These are phyloP conservation scores for Drosophila dives DNA, from an alignment of 2,888 invertebrate species.

Conservation along the genomic window DNA sequence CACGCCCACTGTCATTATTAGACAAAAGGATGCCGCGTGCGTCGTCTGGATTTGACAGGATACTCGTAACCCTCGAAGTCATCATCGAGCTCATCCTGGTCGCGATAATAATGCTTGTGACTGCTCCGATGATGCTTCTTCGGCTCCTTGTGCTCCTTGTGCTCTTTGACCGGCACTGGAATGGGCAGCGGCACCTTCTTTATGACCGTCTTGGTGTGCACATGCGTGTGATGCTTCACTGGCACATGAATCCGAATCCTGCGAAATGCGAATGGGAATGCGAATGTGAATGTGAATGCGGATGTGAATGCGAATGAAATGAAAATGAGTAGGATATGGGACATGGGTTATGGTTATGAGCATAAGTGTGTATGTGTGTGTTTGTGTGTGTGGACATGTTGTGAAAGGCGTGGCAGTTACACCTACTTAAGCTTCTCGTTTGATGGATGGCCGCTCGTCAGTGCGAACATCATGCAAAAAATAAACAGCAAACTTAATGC, in stretches of 20 bases:
- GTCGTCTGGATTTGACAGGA: constrained; percentile 82
- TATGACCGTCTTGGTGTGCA: constrained; percentile 84
- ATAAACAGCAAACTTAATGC: constrained; percentile 77
- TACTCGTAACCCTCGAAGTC: constrained; percentile 84
- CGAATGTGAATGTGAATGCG: constrained; percentile 17
- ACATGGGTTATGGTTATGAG: constrained; percentile 4
- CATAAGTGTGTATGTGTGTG: constrained; percentile 1
- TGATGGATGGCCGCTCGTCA: constrained; percentile 80
- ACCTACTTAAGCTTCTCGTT: constrained; percentile 83
- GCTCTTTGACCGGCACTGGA: constrained; percentile 83
- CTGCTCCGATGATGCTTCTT: constrained; percentile 76
- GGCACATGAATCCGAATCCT: constrained; percentile 85
- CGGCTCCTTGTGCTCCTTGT: constrained; percentile 66
- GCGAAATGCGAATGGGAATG: constrained; percentile 23
- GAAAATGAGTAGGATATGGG: constrained; percentile 6
- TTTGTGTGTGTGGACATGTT: constrained; percentile 19
- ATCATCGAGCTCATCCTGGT: constrained; percentile 80
- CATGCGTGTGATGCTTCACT: constrained; percentile 85
- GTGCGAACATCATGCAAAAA: constrained; percentile 75
- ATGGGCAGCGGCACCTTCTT: constrained; percentile 84
- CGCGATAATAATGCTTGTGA: constrained; percentile 69
- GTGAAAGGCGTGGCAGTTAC: constrained; percentile 55
- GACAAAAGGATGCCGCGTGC: constrained; percentile 82
- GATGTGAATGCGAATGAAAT: constrained; percentile 16
- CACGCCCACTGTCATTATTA: constrained; percentile 48